These are phyloP conservation scores for Crenuchus spilurus DNA, from an alignment of 2,797 vertebrate species.

Conservation along the genomic window DNA sequence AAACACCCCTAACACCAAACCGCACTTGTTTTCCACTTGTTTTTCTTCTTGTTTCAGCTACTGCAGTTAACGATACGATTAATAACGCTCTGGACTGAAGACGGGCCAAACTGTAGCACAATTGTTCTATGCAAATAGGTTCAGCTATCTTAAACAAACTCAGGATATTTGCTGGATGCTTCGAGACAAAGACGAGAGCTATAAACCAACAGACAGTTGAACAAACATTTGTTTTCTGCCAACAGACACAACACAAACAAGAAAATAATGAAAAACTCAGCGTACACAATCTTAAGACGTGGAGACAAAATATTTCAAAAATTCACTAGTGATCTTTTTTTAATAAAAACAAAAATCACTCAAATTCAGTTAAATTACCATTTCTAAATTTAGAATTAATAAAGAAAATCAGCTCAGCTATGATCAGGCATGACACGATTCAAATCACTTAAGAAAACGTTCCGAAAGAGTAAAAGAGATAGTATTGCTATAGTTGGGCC, in stretches of 20 bases:
- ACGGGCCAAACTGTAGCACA: constrained; percentile 41
- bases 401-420: background rate
- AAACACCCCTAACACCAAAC: constrained; percentile 4
- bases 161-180: constrained; percentile 47
- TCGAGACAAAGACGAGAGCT: constrained; percentile 20
- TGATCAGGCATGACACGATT: background rate
- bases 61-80: constrained; percentile 18
- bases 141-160: constrained; percentile 51
- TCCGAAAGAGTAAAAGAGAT: too few species aligned
- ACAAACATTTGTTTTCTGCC: constrained; percentile 42
- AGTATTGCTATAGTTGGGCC: constrained; percentile 9
- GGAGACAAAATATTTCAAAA: too few species aligned
- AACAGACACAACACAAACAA: constrained; percentile 37
- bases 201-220: constrained; percentile 33
- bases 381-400: too few species aligned
- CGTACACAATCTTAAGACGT: too few species aligned
- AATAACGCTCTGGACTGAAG: constrained; percentile 30
- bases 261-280: background rate
- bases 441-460: too few species aligned
- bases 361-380: too few species aligned
- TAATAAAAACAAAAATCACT: too few species aligned
- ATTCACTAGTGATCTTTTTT: too few species aligned
- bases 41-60: constrained; percentile 7
- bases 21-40: constrained; percentile 11
- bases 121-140: constrained; percentile 57